phyloP scores from a whole-genome alignment of 2,888 invertebrate genomes.

The Apoda limacodes region DNA sequence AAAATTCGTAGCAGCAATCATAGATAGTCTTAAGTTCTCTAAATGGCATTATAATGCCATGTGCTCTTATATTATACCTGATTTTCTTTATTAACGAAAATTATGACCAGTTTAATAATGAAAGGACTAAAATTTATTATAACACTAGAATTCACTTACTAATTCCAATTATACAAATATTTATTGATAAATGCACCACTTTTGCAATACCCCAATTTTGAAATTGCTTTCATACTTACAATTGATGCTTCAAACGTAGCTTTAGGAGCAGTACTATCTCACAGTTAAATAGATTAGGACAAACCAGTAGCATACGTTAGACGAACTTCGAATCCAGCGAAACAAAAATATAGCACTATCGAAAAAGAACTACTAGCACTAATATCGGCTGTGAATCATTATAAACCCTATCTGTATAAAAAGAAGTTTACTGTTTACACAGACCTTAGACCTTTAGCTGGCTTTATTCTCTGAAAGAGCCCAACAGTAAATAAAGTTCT shows the following conservation, averaged over 20 bases:
- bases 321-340: constrained; percentile 9
- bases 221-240: constrained; percentile 19
- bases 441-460: constrained; percentile 17
- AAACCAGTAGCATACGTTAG: constrained; percentile 13
- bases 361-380: constrained; percentile 15
- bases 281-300: constrained; percentile 15
- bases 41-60: constrained; percentile 11
- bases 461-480: constrained; percentile 17
- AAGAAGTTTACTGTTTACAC: constrained; percentile 22
- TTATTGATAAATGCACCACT: constrained; percentile 10
- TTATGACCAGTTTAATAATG: constrained; percentile 19
- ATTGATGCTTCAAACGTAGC: constrained; percentile 19
- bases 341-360: no score
- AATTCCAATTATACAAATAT: constrained; percentile 17
- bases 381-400: constrained; percentile 18
- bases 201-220: constrained; percentile 15
- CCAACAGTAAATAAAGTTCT: constrained; percentile 15
- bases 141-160: constrained; percentile 13
- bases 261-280: constrained; percentile 12
- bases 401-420: constrained; percentile 28
- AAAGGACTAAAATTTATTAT: constrained; percentile 14
- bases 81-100: constrained; percentile 22
- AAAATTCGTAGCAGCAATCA: constrained; percentile 6
- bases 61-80: constrained; percentile 19
- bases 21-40: constrained; percentile 11